A percentile compares a stretch with the other conserved stretches of the same genome.
These are phyloP conservation scores for Ivindomyrus marchei DNA, from an alignment of 2,113 vertebrate species.

Conservation along the genomic window DNA sequence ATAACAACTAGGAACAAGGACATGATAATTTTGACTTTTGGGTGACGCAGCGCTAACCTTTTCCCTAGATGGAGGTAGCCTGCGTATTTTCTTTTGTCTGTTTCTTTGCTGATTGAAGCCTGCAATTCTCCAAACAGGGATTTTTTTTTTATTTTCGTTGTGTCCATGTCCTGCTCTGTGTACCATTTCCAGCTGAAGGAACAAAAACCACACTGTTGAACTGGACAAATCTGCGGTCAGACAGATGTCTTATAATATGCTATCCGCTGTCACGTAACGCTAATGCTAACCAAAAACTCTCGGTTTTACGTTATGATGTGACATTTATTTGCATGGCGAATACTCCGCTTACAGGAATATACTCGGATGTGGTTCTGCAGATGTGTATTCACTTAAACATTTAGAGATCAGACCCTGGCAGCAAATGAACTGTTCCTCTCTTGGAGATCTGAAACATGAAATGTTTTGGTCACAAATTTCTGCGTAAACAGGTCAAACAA, in stretches of 20 bases:
- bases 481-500: neutral
- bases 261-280: neutral
- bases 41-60: neutral
- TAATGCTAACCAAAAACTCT: neutral
- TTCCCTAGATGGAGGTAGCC: neutral
- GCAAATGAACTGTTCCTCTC: neutral
- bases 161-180: neutral
- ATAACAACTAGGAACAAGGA: neutral
- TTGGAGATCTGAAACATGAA: neutral
- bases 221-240: neutral
- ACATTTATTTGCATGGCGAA: neutral
- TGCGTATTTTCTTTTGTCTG: neutral
- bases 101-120: neutral
- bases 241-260: neutral
- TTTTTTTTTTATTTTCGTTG: neutral
- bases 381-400: slow-evolving; percentile 6
- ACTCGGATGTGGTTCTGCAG: slow-evolving; percentile 3
- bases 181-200: neutral
- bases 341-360: neutral
- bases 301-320: neutral
- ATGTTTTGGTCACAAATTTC: neutral
- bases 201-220: neutral
- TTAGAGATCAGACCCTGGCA: neutral
- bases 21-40: neutral
- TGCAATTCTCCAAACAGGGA: neutral